Conservation (phyloP, 2,888 invertebrate species). For the Pheosia gnoma region DNA sequence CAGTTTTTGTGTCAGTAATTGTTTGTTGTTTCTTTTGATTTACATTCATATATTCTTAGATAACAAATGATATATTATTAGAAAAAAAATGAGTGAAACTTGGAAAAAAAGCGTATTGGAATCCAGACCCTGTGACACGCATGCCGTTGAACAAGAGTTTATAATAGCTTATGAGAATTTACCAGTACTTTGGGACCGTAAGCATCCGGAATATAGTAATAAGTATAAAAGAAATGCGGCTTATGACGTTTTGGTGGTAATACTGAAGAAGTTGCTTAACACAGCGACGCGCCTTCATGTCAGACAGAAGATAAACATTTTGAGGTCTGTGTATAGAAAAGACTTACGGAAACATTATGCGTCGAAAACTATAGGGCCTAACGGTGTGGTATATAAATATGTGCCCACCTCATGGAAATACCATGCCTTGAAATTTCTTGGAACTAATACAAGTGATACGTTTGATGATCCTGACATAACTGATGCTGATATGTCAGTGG, state of each 20-base stretch:
- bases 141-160: no score
- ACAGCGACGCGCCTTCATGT: slow-evolving; percentile 39
- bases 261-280: slow-evolving; percentile 39
- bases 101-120: no score
- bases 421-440: slow-evolving; percentile 43
- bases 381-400: slow-evolving; percentile 44
- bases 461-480: no score
- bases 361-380: slow-evolving; percentile 35
- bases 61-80: no score
- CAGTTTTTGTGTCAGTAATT: no score
- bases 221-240: slow-evolving; percentile 44
- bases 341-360: slow-evolving; percentile 38
- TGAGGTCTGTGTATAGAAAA: slow-evolving; percentile 50
- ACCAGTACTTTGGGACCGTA: slow-evolving; percentile 45
- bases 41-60: no score
- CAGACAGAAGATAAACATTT: slow-evolving; percentile 50
- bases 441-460: slow-evolving; percentile 8
- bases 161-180: slow-evolving; percentile 13
- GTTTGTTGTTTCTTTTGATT: no score
- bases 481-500: no score
- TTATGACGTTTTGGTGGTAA: slow-evolving; percentile 36
- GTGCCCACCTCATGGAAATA: slow-evolving; percentile 49
- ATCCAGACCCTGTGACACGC: no score
- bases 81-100: no score
- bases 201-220: slow-evolving; percentile 46